A percentile compares a stretch with the other conserved stretches of the same genome.
Evolutionary conservation across 2,113 vertebrate species (phyloP).

Genomic region (Daubentonia madagascariensis): DNA sequence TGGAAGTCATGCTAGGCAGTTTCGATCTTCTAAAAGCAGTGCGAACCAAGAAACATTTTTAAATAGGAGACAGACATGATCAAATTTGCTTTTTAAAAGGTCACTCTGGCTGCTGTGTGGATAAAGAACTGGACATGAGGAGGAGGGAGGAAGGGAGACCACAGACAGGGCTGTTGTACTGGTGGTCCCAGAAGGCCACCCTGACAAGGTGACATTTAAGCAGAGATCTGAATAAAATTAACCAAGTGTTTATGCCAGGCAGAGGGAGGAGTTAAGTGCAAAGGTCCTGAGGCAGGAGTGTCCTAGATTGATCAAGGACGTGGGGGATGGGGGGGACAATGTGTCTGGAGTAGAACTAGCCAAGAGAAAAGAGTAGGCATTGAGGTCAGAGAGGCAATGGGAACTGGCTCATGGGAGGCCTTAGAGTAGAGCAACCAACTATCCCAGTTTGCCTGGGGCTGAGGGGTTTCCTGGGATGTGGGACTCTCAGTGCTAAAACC

Average conservation of each 20-base stretch:
- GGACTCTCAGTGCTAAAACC: not conserved
- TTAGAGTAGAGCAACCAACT: not conserved
- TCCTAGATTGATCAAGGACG: not conserved
- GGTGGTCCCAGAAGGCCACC: not conserved
- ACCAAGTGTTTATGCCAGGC: not conserved
- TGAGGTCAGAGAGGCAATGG: not conserved
- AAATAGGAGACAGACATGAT: not conserved
- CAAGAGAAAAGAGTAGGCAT: no score
- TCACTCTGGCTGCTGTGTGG: not conserved
- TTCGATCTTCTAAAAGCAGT: not conserved
- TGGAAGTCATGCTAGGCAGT: not conserved
- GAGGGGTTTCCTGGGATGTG: not conserved
- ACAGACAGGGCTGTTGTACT: not conserved
- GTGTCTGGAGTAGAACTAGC: not conserved
- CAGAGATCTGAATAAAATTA: not conserved
- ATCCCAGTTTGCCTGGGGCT: not conserved
- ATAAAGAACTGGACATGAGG: not conserved
- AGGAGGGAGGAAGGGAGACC: not conserved
- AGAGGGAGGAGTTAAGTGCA: not conserved
- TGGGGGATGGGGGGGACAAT: not conserved
- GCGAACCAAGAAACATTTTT: not conserved
- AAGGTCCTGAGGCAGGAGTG: not conserved
- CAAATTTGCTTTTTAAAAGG: slow-evolving; percentile 1
- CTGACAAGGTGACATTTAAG: not conserved
- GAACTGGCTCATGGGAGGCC: not conserved